Conservation (phyloP, 2,888 invertebrate species). For the Euplexia lucipara region DNA sequence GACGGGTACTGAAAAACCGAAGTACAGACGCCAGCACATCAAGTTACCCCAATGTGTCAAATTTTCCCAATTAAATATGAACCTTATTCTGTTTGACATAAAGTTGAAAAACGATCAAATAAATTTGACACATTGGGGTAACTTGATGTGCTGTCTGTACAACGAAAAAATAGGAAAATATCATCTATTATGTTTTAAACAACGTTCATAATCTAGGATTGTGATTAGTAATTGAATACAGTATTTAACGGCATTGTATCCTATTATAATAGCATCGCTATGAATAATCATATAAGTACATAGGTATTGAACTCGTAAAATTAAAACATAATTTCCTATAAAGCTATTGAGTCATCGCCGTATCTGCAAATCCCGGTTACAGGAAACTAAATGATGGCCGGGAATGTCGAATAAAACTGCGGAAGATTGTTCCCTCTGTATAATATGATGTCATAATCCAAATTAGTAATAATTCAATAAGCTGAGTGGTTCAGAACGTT, state of each 20-base stretch:
- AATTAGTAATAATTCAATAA: conserved; percentile 56
- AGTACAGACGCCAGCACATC: too few relatives aligned
- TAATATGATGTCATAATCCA: conserved; percentile 59
- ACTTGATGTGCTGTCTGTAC: too few relatives aligned
- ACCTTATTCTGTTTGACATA: too few relatives aligned
- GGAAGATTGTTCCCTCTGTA: conserved; percentile 46
- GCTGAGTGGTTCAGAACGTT: conserved; percentile 34
- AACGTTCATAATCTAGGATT: conserved; percentile 46
- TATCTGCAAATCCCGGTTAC: conserved; percentile 58
- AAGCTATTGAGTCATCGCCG: conserved; percentile 41
- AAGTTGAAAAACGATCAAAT: too few relatives aligned
- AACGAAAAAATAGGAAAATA: too few relatives aligned
- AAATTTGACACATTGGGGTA: too few relatives aligned
- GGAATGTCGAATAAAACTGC: conserved; percentile 55
- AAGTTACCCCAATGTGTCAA: too few relatives aligned
- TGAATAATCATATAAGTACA: conserved; percentile 36
- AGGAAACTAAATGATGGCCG: conserved; percentile 58
- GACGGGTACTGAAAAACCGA: too few relatives aligned
- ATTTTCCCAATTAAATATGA: too few relatives aligned
- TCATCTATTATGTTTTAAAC: conserved; percentile 38
- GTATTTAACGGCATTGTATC: conserved; percentile 36
- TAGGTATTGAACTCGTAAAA: conserved; percentile 54
- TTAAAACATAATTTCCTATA: conserved; percentile 53
- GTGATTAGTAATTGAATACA: conserved; percentile 53
- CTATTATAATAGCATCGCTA: conserved; percentile 43